phyloP scores from a whole-genome alignment of 2,113 vertebrate genomes.

The Euleptes europaea region DNA sequence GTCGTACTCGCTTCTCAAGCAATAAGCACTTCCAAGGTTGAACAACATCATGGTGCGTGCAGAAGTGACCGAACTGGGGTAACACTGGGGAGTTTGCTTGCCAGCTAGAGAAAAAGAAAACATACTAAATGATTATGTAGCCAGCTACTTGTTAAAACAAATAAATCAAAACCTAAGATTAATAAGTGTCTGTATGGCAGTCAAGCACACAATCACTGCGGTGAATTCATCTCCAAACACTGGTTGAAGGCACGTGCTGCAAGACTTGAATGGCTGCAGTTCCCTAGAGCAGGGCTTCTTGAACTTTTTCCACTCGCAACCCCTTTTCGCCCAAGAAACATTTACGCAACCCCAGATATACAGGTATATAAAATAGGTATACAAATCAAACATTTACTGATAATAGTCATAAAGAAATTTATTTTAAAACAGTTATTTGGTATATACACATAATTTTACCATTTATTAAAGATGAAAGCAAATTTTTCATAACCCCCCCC shows the following conservation, averaged over 20 bases:
- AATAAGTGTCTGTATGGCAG: not conserved
- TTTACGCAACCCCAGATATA: too few species aligned
- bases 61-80: slow-evolving; percentile 92
- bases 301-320: too few species aligned
- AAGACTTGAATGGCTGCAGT: not conserved
- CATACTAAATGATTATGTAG: not conserved
- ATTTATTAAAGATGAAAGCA: too few species aligned
- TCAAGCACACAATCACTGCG: not conserved
- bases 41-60: slow-evolving; percentile 97
- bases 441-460: too few species aligned
- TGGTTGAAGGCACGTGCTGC: not conserved
- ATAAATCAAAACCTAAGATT: not conserved
- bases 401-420: too few species aligned
- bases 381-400: too few species aligned
- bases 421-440: too few species aligned
- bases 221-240: not conserved
- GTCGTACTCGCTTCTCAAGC: slow-evolving; percentile 94
- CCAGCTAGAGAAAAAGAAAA: slow-evolving; percentile 79
- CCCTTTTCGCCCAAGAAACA: too few species aligned
- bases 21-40: slow-evolving; percentile 97
- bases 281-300: not conserved
- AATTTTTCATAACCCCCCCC: too few species aligned
- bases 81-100: slow-evolving; percentile 92
- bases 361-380: too few species aligned
- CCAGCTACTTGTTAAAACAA: not conserved